A percentile compares a stretch with the other conserved stretches of the same genome.
These are phyloP conservation scores for Thymelicus sylvestris DNA, from an alignment of 2,888 invertebrate species.

Conservation along the genomic window DNA sequence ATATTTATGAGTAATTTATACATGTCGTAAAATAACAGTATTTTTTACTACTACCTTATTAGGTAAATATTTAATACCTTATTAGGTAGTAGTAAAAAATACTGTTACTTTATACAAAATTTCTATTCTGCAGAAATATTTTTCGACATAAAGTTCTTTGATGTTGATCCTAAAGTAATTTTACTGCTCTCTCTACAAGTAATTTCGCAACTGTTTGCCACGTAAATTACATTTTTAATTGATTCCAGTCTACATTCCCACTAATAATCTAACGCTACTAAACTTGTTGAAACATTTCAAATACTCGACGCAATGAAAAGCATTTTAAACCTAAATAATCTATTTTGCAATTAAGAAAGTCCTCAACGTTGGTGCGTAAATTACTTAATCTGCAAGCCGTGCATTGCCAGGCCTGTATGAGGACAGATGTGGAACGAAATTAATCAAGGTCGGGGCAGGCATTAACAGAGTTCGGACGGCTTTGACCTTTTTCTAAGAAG, in stretches of 20 bases:
- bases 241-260: neutral
- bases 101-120: too few species aligned
- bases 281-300: neutral
- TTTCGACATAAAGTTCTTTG: too few species aligned
- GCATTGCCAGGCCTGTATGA: conserved; percentile 40
- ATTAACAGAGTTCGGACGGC: conserved; percentile 62
- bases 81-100: too few species aligned
- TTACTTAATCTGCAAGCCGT: conserved; percentile 51
- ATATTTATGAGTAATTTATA: too few species aligned
- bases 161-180: too few species aligned
- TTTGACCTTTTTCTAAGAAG: conserved; percentile 52
- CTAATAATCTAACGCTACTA: neutral
- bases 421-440: conserved; percentile 59
- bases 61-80: too few species aligned
- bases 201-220: neutral
- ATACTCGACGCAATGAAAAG: neutral
- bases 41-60: too few species aligned
- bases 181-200: too few species aligned
- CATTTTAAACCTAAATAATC: conserved; percentile 32
- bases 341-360: conserved; percentile 13
- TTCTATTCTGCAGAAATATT: too few species aligned
- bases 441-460: conserved; percentile 68
- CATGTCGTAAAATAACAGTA: too few species aligned
- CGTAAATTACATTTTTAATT: neutral
- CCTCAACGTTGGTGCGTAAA: conserved; percentile 39